Evolutionary conservation across 1,140 invertebrate species (phyloP).

Genomic region (Caenorhabditis elegans): DNA sequence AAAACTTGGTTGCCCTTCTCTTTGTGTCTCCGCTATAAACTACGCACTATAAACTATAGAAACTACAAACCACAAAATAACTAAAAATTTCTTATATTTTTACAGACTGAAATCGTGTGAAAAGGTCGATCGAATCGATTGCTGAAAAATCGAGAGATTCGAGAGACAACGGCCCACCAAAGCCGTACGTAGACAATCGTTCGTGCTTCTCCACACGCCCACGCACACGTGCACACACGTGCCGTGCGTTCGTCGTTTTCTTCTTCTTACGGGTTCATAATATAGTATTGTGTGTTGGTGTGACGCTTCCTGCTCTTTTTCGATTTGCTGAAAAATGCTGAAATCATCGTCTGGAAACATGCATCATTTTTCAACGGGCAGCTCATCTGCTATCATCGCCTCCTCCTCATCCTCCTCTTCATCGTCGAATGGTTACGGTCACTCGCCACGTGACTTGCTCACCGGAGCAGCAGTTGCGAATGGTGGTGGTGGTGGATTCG

Average conservation of each 20-base stretch:
- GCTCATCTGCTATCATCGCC: no score
- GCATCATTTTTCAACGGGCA: background rate
- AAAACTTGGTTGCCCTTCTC: no score
- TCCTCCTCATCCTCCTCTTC: no score
- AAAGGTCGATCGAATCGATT: slow-evolving; percentile 6
- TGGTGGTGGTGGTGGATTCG: background rate
- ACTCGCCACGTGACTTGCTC: background rate
- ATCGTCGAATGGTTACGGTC: background rate
- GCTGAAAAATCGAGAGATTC: background rate
- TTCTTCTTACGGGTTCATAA: slow-evolving; percentile 1
- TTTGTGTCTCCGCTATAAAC: no score
- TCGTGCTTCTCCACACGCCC: slow-evolving; percentile 15
- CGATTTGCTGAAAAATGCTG: slow-evolving; percentile 15
- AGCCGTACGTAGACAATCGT: slow-evolving; percentile 2
- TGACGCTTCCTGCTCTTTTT: background rate
- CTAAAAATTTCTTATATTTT: background rate
- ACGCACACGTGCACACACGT: no score
- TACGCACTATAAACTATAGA: no score
- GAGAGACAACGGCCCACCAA: slow-evolving; percentile 18
- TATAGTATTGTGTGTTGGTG: slow-evolving; percentile 22
- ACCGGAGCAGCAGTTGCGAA: background rate
- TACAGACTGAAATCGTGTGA: slow-evolving; percentile 10
- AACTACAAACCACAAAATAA: no score
- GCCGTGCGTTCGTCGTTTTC: no score
- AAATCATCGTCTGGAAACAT: background rate